phyloP scores from a whole-genome alignment of 2,113 vertebrate genomes.

The Nothocercus julius region DNA sequence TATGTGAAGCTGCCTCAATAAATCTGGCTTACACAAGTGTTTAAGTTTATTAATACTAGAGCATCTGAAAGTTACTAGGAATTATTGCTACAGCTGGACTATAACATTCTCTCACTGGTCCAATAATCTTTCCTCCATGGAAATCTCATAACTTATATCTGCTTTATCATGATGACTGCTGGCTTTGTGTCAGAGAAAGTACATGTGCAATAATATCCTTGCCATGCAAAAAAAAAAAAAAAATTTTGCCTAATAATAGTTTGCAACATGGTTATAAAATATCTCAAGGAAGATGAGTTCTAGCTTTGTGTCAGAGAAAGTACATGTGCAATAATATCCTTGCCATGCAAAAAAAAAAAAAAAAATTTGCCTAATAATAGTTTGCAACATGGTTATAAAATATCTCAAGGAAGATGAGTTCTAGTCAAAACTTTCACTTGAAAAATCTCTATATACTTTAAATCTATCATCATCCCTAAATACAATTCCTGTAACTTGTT shows the following conservation, averaged over 20 bases:
- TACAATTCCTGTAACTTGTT: neutral
- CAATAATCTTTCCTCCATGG: constrained; percentile 42
- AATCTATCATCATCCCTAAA: constrained; percentile 2
- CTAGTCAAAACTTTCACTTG: constrained; percentile 7
- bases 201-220: neutral
- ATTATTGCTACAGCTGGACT: constrained; percentile 63
- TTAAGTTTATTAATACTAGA: constrained; percentile 66
- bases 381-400: constrained; percentile 50
- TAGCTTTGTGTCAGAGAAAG: neutral
- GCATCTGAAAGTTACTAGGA: constrained; percentile 44
- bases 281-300: constrained; percentile 6
- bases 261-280: constrained; percentile 49
- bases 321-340: neutral
- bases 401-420: neutral
- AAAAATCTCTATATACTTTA: neutral
- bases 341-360: no score
- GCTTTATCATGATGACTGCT: constrained; percentile 11
- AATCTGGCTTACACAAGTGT: constrained; percentile 61
- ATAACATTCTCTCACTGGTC: constrained; percentile 41
- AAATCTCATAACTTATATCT: constrained; percentile 60
- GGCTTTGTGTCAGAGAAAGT: neutral
- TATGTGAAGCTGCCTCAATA: constrained; percentile 51
- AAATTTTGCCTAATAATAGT: constrained; percentile 21
- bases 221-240: neutral
- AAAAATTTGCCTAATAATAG: constrained; percentile 40